Evolutionary conservation across 2,113 vertebrate genomes (phyloP).

Genomic region (Coturnix japonica): DNA sequence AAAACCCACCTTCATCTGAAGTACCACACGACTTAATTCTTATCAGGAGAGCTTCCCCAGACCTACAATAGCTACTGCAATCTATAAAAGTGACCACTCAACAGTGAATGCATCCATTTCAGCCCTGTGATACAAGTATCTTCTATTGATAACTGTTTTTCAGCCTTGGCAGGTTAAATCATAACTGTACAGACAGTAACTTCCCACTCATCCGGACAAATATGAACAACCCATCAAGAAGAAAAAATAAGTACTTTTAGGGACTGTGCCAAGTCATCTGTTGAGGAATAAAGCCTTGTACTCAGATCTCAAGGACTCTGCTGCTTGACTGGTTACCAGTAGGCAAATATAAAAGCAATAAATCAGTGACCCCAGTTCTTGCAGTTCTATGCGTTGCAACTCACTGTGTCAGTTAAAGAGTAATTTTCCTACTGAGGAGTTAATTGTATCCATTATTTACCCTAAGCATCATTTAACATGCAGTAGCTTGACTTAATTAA

Average conservation of each 20-base stretch:
- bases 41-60: not conserved
- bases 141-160: not conserved
- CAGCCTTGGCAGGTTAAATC: not conserved
- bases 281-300: not conserved
- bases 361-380: fast-evolving
- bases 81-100: not conserved
- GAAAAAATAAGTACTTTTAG: not conserved
- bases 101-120: not conserved
- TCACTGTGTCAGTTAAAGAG: not conserved
- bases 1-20: not conserved
- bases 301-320: not conserved
- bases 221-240: not conserved
- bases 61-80: not conserved
- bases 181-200: not conserved
- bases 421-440: not conserved
- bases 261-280: not conserved
- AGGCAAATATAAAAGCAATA: not conserved
- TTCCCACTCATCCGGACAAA: fast-evolving
- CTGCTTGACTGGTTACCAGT: not conserved
- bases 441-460: not conserved
- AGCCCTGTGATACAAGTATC: not conserved
- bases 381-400: fast-evolving
- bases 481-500: not conserved
- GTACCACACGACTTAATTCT: not conserved
- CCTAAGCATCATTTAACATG: not conserved